Conservation (phyloP, 1,140 invertebrate species). For the Stegodyphus dumicola region DNA sequence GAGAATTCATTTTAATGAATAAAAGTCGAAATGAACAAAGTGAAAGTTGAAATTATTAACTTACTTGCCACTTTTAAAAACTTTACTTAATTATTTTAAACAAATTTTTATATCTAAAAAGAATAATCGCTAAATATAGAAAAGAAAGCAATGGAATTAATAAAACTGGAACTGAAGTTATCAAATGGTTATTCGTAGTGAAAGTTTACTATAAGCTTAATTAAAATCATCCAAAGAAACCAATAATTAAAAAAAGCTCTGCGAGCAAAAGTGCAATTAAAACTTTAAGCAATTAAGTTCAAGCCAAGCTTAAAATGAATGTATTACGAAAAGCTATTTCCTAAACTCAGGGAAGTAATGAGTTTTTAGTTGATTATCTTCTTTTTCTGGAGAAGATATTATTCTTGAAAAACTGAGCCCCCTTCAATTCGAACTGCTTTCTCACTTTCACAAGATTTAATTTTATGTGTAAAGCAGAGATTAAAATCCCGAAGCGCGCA, state of each 20-base stretch:
- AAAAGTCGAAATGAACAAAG: too few relatives aligned
- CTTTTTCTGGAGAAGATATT: neutral
- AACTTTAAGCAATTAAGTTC: neutral
- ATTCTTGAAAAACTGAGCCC: neutral
- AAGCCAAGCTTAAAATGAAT: conserved; percentile 1
- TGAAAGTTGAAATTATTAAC: too few relatives aligned
- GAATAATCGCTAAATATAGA: too few relatives aligned
- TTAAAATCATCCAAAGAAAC: neutral
- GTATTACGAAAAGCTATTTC: conserved; percentile 1
- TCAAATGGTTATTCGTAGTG: too few relatives aligned
- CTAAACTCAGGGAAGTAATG: neutral
- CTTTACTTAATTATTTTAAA: too few relatives aligned
- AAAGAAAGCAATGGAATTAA: too few relatives aligned
- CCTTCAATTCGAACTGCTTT: neutral
- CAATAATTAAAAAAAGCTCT: neutral
- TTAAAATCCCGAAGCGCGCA: too few relatives aligned
- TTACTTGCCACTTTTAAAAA: too few relatives aligned
- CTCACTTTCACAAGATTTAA: neutral
- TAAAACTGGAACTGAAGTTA: too few relatives aligned
- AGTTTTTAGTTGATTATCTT: conserved; percentile 1
- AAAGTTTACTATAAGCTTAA: neutral
- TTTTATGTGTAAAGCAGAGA: neutral
- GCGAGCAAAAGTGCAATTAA: neutral
- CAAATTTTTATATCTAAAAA: too few relatives aligned
- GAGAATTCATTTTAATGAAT: too few relatives aligned